Conservation (phyloP, 2,113 vertebrate species). For the Caretta caretta region DNA sequence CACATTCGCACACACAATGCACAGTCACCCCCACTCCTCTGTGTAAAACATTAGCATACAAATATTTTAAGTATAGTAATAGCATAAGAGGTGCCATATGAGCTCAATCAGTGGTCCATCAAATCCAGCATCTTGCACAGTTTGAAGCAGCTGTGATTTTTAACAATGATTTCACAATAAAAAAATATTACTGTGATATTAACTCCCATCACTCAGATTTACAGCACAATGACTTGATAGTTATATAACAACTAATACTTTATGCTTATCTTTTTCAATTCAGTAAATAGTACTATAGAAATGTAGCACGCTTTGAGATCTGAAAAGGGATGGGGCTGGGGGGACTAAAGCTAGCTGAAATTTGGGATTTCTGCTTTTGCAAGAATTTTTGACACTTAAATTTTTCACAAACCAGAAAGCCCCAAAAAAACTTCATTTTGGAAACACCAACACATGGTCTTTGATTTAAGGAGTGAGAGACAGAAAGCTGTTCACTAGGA, state of each 20-base stretch:
- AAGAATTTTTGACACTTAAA: background rate
- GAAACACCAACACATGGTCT: background rate
- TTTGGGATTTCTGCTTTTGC: background rate
- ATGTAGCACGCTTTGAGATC: accelerated
- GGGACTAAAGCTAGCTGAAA: background rate
- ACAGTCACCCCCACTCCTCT: background rate
- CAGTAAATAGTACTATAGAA: background rate
- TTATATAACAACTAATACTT: background rate
- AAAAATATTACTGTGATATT: background rate
- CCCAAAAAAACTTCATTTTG: background rate
- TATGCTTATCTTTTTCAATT: background rate
- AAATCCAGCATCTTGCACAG: background rate
- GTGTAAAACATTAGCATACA: background rate
- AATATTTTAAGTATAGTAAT: background rate
- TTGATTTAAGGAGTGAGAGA: background rate
- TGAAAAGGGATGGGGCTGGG: background rate
- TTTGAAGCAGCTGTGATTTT: background rate
- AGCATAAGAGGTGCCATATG: background rate
- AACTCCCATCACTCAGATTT: background rate
- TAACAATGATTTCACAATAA: background rate
- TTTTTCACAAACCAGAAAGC: background rate
- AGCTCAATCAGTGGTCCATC: background rate
- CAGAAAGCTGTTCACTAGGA: no score
- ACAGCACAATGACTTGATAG: background rate
- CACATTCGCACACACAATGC: background rate